Base-by-base conservation (phyloP, 1,140 invertebrate species). In the Bombus soroeensis region DNA sequence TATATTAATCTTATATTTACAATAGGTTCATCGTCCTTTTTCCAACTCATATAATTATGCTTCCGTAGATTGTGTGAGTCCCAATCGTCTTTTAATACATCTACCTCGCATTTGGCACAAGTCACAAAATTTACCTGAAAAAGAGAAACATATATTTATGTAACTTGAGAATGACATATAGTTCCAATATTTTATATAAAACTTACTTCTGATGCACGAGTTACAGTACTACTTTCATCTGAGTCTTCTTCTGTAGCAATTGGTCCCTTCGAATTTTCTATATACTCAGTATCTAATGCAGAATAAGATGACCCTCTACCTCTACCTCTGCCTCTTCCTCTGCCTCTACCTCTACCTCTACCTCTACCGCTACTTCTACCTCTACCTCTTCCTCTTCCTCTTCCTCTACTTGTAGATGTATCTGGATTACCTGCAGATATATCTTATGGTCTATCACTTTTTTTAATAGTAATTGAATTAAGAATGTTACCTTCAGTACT, bases 31-130 rank as follows among this genome's bases (percentile, higher is more conserved):
- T 95, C 92, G 84, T 92, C 94, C 43, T 95, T 91, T 39, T 90
- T 81, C 96, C 96, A 96, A n/a, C 89, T 94, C 53, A 96, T 90
- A 47, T 95, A 93, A 84, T 96, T 95, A 92, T 96, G 96, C 28
- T 89, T 86, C 64, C 88, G 85, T 18, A 95, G 91, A 79, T 96
- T 95, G 87, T 96, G 96, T 0, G 83, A 68, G 18, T 87, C 68
- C 95, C 96, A 96, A 18, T 94, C 71, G 2, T 41, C 85, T 59
- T 86, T 93, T 13, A 79, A 43, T 72, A 96, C 83, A 83, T 94
- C 83, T 71, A 71, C 39, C 15, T 91, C 73, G 77, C 94, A 95
- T 89, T 93, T 94, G 28, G 78, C 92, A 79, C 94, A 95, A 62
- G 84, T 92, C 10, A 93, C 57, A 28, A 77, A 83, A 83, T 78